These are phyloP conservation scores for Oreotrochilus melanogaster DNA, from an alignment of 2,113 vertebrate genomes.

Conservation along the genomic window DNA sequence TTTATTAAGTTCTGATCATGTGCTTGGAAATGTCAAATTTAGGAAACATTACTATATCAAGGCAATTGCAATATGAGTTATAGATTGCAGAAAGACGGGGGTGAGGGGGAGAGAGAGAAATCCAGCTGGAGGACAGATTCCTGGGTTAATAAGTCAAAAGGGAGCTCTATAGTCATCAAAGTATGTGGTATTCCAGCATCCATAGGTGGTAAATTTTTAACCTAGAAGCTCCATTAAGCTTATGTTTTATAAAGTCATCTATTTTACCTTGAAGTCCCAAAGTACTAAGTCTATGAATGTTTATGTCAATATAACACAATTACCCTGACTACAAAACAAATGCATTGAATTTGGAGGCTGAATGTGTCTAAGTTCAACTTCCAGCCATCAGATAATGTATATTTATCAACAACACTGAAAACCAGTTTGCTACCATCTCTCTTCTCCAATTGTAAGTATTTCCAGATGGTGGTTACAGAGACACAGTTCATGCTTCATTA, in stretches of 20 bases:
- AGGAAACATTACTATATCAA: not conserved
- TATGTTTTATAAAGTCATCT: not conserved
- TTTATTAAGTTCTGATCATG: not conserved
- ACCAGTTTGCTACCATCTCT: not conserved
- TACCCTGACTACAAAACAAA: not conserved
- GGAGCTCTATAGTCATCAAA: not conserved
- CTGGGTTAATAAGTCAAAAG: not conserved
- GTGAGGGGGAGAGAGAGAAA: not conserved
- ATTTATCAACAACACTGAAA: not conserved
- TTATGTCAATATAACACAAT: not conserved
- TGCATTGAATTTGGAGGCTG: not conserved
- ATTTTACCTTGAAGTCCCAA: not conserved
- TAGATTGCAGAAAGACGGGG: not conserved
- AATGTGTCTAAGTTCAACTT: not conserved
- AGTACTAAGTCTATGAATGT: not conserved
- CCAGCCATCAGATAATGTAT: not conserved
- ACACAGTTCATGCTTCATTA: not conserved
- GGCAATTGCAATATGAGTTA: not conserved
- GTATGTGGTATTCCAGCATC: not conserved
- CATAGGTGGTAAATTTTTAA: rapidly evolving
- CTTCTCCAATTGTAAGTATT: not conserved
- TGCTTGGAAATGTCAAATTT: not conserved
- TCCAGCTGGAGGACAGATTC: not conserved
- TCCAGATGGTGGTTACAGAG: not conserved
- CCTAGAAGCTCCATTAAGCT: not conserved